These are phyloP conservation scores for Drosophila mimica DNA, from an alignment of 2,888 invertebrate genomes.

Conservation along the genomic window DNA sequence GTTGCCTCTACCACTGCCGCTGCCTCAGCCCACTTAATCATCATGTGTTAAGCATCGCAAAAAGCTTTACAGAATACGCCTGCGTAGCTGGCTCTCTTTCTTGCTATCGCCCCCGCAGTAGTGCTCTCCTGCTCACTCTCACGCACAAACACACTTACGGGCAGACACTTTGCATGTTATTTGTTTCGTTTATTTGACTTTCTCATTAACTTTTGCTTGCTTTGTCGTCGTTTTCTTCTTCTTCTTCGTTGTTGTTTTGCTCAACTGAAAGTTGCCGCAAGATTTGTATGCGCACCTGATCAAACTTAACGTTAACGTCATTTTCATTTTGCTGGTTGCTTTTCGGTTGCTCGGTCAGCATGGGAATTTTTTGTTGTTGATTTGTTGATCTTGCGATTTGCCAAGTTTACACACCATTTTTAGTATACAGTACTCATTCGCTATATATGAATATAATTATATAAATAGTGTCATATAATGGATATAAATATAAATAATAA, in stretches of 20 bases:
- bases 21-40: slow-evolving; percentile 54
- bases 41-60: slow-evolving; percentile 34
- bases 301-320: slow-evolving; percentile 77
- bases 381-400: slow-evolving; percentile 61
- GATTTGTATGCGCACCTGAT: slow-evolving; percentile 80
- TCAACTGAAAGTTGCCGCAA: slow-evolving; percentile 75
- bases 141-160: slow-evolving; percentile 27
- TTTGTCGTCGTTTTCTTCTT: slow-evolving; percentile 46
- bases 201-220: slow-evolving; percentile 79
- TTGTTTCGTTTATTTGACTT: slow-evolving; percentile 79
- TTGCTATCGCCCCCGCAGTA: slow-evolving; percentile 26
- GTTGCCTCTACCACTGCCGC: not conserved
- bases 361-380: slow-evolving; percentile 62
- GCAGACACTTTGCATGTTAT: slow-evolving; percentile 73
- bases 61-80: slow-evolving; percentile 64
- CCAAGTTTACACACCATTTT: slow-evolving; percentile 46
- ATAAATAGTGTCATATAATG: not conserved
- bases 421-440: slow-evolving; percentile 2
- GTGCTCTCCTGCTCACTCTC: slow-evolving; percentile 15
- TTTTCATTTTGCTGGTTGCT: slow-evolving; percentile 64
- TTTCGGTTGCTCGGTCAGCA: slow-evolving; percentile 41
- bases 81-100: slow-evolving; percentile 57
- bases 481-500: too few species aligned
- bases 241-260: slow-evolving; percentile 45
- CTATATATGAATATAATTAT: not conserved